Conservation (phyloP, 2,888 invertebrate species). For the Lasioglossum vierecki region DNA sequence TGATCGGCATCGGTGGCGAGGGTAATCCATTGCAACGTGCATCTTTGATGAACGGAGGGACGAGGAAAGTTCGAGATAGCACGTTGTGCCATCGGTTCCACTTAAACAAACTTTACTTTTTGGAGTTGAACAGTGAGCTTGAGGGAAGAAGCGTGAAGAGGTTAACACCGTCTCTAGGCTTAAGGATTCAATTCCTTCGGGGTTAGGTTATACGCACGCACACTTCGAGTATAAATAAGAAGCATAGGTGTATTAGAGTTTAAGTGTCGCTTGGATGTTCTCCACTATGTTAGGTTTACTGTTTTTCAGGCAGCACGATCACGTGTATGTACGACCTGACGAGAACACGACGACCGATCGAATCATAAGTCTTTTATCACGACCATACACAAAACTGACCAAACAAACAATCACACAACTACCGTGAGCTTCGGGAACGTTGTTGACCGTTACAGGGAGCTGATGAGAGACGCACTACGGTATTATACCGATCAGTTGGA, state of each 20-base stretch:
- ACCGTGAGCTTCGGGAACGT: constrained; percentile 41
- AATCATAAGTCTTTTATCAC: not conserved
- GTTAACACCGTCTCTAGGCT: not conserved
- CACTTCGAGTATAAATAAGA: constrained; percentile 7
- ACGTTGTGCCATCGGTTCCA: not conserved
- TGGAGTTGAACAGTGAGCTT: not conserved
- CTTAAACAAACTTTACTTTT: not conserved
- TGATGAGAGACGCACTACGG: not conserved
- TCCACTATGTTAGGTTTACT: constrained; percentile 21
- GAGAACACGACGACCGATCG: constrained; percentile 21
- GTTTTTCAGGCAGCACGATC: not conserved
- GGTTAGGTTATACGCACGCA: constrained; percentile 9
- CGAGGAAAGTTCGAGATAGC: not conserved
- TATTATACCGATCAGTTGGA: not conserved
- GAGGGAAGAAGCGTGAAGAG: not conserved
- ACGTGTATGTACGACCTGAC: constrained; percentile 17
- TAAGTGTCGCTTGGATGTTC: constrained; percentile 36
- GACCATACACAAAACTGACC: not conserved
- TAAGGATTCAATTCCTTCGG: not conserved
- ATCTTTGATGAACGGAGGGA: not conserved
- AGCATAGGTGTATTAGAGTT: constrained; percentile 27
- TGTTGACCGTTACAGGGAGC: not conserved
- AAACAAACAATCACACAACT: not conserved
- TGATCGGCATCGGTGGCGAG: not conserved
- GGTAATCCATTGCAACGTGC: not conserved